These are phyloP conservation scores for Xestobium rufovillosum DNA, from an alignment of 2,888 invertebrate species.

Conservation along the genomic window DNA sequence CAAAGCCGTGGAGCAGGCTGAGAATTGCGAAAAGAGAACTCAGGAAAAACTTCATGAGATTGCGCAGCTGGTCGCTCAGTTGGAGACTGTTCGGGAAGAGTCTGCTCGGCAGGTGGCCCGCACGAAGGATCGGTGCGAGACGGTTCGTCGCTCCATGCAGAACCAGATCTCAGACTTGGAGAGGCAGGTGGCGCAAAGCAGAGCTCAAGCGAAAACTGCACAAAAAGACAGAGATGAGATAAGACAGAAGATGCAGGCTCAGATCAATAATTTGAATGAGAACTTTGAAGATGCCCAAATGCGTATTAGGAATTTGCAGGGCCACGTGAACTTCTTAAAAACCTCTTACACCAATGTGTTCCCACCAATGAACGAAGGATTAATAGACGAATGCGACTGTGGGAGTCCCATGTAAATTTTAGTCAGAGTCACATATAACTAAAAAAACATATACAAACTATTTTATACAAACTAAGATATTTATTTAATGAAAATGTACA, in stretches of 20 bases:
- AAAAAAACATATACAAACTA: too few species aligned
- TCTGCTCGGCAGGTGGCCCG: conserved; percentile 58
- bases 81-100: conserved; percentile 61
- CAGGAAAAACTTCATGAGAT: conserved; percentile 64
- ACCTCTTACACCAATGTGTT: conserved; percentile 36
- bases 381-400: conserved; percentile 33
- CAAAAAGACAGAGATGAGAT: conserved; percentile 65
- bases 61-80: conserved; percentile 54
- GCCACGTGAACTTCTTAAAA: conserved; percentile 56
- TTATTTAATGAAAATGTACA: too few species aligned
- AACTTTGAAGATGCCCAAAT: conserved; percentile 61
- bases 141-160: conserved; percentile 52
- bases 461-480: too few species aligned
- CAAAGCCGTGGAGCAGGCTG: conserved; percentile 51
- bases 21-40: conserved; percentile 52
- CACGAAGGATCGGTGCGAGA: conserved; percentile 60
- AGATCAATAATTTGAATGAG: conserved; percentile 58
- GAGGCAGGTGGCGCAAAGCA: conserved; percentile 55
- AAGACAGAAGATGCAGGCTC: conserved; percentile 61
- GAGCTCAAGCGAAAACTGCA: conserved; percentile 56
- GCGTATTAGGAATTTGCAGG: conserved; percentile 55
- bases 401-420: conserved; percentile 22
- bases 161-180: conserved; percentile 61
- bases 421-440: too few species aligned
- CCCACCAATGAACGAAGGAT: conserved; percentile 20